Evolutionary conservation across 2,113 vertebrate genomes (phyloP), one percentile per base, ranked within the genome.

Genomic region (Sinocyclocheilus grahami): DNA sequence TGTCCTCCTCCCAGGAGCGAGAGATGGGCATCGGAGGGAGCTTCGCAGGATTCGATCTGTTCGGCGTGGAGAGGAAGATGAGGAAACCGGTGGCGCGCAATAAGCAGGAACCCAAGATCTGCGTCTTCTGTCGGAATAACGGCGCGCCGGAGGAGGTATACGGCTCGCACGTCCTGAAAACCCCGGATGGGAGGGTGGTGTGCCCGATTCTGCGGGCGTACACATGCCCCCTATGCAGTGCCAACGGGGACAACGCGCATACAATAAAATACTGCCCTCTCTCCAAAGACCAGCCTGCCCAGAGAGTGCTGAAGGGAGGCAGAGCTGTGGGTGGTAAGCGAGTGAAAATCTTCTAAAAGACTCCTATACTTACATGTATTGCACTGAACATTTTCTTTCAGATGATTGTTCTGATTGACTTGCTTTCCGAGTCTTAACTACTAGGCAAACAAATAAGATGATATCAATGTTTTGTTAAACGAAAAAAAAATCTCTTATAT

Each of bases 241-340:
- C 95, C 91, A 96, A 95, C 91, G 95, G 95, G 88, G 95, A 96
- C 92, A 95, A 95, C 91, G 95, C 95, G 42, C 95, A 96, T 81
- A 96, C 95, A 46, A 96, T 96, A 85, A 96, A 96, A 90, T 96
- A 96, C 94, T 96, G 95, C 87, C 95, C 95, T 18, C 95, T 96
- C 90, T 96, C 95, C 78, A 95, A 95, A 90, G 95, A 95, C 67
- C 95, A 96, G 89, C 95, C 94, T 72, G 92, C 93, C 89, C 94
- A 95, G 89, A 92, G 95, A 87, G 92, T 94, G 86, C 87, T 96
- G 71, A 96, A 95, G 92, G 95, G 95, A 91, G 95, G 95, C 71
- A 94, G 95, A 92, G 95, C 94, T 85, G 95, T 96, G 93, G 95
- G 95, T 87, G 95, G 94, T 92, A 96, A 95, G 94, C 92, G 95